Evolutionary conservation across 2,797 vertebrate species (phyloP), one percentile per base, ranked within the genome.

Genomic region (Zenarchopterus dispar): DNA sequence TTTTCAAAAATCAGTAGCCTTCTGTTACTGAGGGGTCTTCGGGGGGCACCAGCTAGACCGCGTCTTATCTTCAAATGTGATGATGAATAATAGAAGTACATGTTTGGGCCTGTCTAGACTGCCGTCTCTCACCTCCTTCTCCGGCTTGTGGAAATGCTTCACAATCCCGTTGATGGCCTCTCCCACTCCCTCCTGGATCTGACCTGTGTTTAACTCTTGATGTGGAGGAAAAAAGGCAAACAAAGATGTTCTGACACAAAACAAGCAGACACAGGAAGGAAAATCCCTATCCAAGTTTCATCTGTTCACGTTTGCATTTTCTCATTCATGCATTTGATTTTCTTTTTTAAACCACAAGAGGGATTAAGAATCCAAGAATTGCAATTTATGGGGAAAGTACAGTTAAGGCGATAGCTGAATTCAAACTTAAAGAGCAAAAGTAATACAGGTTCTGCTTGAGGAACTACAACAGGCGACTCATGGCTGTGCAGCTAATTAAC

Each of bases 111-210:
- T 71, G 90, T 91, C 89, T 91, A 85, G 84, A 83, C 81, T 55
- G 64, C 19, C 0, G 70, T 75, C 71, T 70, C 93, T 95, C 84
- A 99, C 98, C 97, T 99, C 98, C 90, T 99, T 99, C 86, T 99
- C 98, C n/a, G 97, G 98, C 64, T 99, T 99, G 91, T 99, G 98
- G 89, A 99, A 99, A 81, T 99, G 97, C 87, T 99, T 99, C 56
- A 99, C 98, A 49, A 99, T 98, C 66, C 98, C 97, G 67, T 99
- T 99, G 85, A 99, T 97, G 63, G 98, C 97, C 91, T 99, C 98
- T 78, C 97, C 98, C 10, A 99, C 97, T 88, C 97, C 95, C 91
- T 99, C 98, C 89, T 99, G 98, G 91, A 99, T 99, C 92, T 99
- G 98, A 79, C 97, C 97, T 24, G 98, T 99, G 88, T 99, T 99